Evolutionary conservation across 2,888 invertebrate species (phyloP).

Genomic region (Eilema caniola): DNA sequence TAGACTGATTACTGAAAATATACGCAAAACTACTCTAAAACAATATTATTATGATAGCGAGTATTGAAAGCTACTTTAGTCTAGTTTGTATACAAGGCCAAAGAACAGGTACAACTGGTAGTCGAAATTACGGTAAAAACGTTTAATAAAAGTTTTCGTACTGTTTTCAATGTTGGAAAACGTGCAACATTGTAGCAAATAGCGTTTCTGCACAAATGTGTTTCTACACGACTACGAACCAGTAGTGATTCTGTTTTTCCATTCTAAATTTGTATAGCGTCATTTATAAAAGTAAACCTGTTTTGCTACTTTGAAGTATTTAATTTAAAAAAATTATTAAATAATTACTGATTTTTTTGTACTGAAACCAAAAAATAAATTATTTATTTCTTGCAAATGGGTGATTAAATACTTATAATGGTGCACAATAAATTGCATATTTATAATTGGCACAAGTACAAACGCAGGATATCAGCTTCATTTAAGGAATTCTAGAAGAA

Average conservation of each 20-base stretch:
- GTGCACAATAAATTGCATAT: too few relatives aligned
- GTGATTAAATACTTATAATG: too few relatives aligned
- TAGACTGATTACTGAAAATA: too few relatives aligned
- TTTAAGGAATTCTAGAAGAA: too few relatives aligned
- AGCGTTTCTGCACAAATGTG: not conserved
- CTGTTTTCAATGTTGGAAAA: not conserved
- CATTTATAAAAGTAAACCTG: not conserved
- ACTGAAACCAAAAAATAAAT: too few relatives aligned
- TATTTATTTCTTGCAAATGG: too few relatives aligned
- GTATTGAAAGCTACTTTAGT: not conserved
- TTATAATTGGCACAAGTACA: too few relatives aligned
- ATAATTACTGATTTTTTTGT: too few relatives aligned
- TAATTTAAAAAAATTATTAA: not conserved
- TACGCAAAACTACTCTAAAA: too few relatives aligned
- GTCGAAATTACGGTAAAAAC: not conserved
- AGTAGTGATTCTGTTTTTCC: not conserved
- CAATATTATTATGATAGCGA: too few relatives aligned
- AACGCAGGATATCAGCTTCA: too few relatives aligned
- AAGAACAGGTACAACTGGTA: not conserved
- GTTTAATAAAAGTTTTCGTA: conserved; percentile 4
- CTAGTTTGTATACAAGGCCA: not conserved
- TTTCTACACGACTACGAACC: not conserved
- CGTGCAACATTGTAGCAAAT: not conserved
- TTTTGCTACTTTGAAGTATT: not conserved
- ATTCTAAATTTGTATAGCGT: not conserved